phyloP scores from a whole-genome alignment of 1,140 invertebrate genomes.

The Hyposmocoma kahamanoa region DNA sequence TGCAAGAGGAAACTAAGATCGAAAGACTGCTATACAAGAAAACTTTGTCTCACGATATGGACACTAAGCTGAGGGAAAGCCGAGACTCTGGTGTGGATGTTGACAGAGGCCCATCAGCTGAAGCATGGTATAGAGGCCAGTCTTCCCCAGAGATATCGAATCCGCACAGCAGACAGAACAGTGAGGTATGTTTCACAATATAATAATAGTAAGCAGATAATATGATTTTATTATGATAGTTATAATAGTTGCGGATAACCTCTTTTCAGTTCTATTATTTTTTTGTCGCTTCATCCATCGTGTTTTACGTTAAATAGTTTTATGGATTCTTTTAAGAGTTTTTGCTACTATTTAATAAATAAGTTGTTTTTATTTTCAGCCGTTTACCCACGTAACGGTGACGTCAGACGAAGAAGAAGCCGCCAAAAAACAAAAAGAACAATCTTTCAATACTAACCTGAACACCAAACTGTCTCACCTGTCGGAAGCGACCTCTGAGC shows the following conservation, averaged over 20 bases:
- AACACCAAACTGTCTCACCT: constrained; percentile 47
- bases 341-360: too few species aligned
- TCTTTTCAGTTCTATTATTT: too few species aligned
- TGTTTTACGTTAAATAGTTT: too few species aligned
- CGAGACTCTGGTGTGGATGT: constrained; percentile 85
- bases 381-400: constrained; percentile 75
- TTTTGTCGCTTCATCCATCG: too few species aligned
- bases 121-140: constrained; percentile 76
- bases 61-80: constrained; percentile 75
- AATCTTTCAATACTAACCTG: constrained; percentile 40
- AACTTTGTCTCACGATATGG: constrained; percentile 74
- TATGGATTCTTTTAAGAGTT: too few species aligned
- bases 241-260: too few species aligned
- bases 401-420: constrained; percentile 84
- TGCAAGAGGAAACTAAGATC: constrained; percentile 85
- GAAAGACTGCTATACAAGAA: constrained; percentile 82
- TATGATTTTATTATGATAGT: too few species aligned
- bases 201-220: too few species aligned
- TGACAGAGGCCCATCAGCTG: constrained; percentile 75
- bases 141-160: constrained; percentile 77
- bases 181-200: constrained; percentile 76
- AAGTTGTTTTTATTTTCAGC: constrained; percentile 35
- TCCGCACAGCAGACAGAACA: constrained; percentile 85
- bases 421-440: constrained; percentile 76
- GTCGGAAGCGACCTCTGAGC: constrained; percentile 18